phyloP scores from a whole-genome alignment of 2,113 vertebrate species.

The Halichoerus grypus region DNA sequence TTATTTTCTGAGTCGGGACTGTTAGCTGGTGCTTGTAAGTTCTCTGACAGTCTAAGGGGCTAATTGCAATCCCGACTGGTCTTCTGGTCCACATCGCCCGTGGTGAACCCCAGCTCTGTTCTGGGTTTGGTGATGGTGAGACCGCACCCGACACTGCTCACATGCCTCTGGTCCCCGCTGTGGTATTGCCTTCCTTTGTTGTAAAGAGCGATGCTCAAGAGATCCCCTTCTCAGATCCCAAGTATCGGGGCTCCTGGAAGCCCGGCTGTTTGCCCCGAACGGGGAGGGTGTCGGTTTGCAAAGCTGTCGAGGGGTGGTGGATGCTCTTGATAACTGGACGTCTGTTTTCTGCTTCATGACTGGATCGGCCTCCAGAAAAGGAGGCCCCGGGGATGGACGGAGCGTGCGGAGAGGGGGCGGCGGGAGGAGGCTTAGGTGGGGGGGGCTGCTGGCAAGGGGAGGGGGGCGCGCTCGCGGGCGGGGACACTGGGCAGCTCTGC shows the following conservation, averaged over 20 bases:
- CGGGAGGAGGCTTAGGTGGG: fast-evolving
- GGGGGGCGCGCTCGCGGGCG: neutral
- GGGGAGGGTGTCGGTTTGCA: fast-evolving
- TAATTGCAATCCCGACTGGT: fast-evolving
- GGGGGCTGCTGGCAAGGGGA: neutral
- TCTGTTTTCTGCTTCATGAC: neutral
- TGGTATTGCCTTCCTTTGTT: fast-evolving
- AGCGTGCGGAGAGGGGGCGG: fast-evolving
- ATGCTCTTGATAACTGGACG: neutral
- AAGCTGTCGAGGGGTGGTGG: neutral
- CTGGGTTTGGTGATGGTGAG: neutral
- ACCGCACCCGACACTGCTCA: fast-evolving
- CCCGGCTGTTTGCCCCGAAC: fast-evolving
- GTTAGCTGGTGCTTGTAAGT: neutral
- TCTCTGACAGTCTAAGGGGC: neutral
- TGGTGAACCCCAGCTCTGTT: neutral
- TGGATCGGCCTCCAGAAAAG: neutral
- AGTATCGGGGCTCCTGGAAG: neutral
- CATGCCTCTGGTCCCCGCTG: fast-evolving
- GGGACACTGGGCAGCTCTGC: neutral
- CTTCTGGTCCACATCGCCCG: no score
- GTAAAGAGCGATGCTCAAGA: fast-evolving
- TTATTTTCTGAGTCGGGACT: fast-evolving
- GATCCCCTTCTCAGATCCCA: neutral
- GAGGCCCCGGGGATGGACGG: neutral